Conservation (phyloP, 37 sponge, comb jelly and placozoan species). For the Mnemiopsis leidyi region DNA sequence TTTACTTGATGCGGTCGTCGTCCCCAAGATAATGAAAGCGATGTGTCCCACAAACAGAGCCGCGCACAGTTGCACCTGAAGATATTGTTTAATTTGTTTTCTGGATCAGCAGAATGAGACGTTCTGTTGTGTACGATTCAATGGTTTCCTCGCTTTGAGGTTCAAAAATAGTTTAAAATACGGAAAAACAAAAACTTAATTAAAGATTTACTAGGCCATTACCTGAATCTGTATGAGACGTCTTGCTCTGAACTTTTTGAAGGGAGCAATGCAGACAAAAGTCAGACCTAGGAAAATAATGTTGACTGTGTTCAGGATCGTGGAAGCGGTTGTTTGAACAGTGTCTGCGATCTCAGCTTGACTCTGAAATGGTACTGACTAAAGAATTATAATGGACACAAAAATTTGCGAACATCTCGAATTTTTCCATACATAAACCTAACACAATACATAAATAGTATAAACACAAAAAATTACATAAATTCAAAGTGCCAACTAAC, state of each 20-base stretch:
- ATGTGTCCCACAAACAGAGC: constrained; percentile 39
- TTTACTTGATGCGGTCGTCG: background rate
- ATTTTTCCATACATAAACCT: no score
- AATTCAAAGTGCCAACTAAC: background rate
- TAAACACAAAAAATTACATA: background rate
- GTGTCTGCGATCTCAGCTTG: constrained; percentile 37
- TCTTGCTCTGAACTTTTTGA: constrained; percentile 52
- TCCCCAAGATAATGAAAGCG: constrained; percentile 13
- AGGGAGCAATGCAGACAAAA: constrained; percentile 46
- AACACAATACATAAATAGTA: no score
- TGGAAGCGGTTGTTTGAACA: background rate
- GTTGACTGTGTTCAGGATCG: constrained; percentile 40
- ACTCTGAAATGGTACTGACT: background rate
- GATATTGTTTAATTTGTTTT: background rate
- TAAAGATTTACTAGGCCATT: no score
- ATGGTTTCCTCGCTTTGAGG: no score
- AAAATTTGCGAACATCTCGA: no score
- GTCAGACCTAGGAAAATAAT: constrained; percentile 25
- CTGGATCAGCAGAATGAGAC: no score
- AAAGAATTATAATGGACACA: no score
- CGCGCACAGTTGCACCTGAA: constrained; percentile 39
- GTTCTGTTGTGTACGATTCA: no score
- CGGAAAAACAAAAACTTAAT: no score
- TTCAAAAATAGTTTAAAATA: no score
- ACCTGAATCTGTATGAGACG: constrained; percentile 12